Evolutionary conservation across 2,888 invertebrate species (phyloP), one percentile per base, ranked within the genome.

Genomic region (Eledone cirrhosa): DNA sequence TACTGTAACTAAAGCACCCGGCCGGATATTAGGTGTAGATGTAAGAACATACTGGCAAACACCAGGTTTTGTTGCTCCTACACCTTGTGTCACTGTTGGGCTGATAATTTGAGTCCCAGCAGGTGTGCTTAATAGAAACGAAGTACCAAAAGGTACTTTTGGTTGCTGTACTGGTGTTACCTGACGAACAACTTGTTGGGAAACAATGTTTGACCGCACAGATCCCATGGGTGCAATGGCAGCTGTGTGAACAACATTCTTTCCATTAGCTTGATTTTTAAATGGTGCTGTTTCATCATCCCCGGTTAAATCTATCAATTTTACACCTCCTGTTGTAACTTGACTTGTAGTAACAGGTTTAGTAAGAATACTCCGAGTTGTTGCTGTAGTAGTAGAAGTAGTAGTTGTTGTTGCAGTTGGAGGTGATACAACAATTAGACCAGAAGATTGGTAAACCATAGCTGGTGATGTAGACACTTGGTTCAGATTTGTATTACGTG

Each of bases 241-340:
- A 76, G 76, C 76, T 47, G 48, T 24, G 33, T 72, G 72, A n/a
- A 72, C 72, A n/a, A 72, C 31, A 41, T 72, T 72, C 48, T 48
- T 47, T 29, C 48, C 48, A 13, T 27, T 76, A 19, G 75, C 48
- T 48, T 77, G 77, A 59, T 78, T 74, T 24, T 41, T 78, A 59
- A 47, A 41, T 2, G 41, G 41, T 41, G 79, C 77, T 14, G 65
- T 78, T 27, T 87, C 87, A 65, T 88, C 87, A 79, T 88, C 88
- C 31, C 83, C 83, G 2, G 88, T 88, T 69, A 88, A 81, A 77
- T 88, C 88, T 74, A 88, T 87, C 0, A 87, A 81, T 78, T 87
- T 86, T 29, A 78, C 79, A 48, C 74, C 78, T 77, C 78, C 74
- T 4, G 74, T 27, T 48, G 48, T n/a, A 72, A 78, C 29, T 16